These are phyloP conservation scores for Aphaenogaster ashmeadi DNA, from an alignment of 1,140 invertebrate species.

Conservation along the genomic window DNA sequence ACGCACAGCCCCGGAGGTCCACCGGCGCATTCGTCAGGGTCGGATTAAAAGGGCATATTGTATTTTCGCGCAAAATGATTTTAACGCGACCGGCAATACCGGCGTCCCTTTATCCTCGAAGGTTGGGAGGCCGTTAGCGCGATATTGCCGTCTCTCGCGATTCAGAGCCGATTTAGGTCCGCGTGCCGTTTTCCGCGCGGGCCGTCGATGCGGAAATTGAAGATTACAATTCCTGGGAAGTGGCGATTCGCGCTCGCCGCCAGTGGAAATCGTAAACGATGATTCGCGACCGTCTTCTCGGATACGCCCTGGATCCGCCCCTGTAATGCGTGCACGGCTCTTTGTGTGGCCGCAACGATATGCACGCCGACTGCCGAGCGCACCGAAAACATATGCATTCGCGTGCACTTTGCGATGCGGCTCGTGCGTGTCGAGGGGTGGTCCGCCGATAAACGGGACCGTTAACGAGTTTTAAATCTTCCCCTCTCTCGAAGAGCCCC, in stretches of 20 bases:
- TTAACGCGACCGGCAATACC: background rate
- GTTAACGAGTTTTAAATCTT: constrained; percentile 70
- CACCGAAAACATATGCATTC: constrained; percentile 63
- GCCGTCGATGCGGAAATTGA: constrained; percentile 29
- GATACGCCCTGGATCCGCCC: constrained; percentile 20
- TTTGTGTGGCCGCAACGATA: constrained; percentile 66
- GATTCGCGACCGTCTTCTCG: background rate
- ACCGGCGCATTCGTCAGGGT: constrained; percentile 47
- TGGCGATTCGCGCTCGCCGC: background rate
- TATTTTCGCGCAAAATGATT: constrained; percentile 39
- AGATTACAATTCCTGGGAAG: constrained; percentile 16
- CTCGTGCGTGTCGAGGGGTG: constrained; percentile 43
- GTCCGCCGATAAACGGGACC: constrained; percentile 68
- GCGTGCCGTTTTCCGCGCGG: background rate
- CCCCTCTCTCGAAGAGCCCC: background rate
- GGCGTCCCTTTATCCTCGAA: background rate
- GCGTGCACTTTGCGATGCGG: constrained; percentile 61
- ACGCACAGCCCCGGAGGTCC: constrained; percentile 68
- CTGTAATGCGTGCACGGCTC: constrained; percentile 53
- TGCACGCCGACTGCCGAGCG: constrained; percentile 34
- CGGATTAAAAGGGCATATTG: constrained; percentile 47
- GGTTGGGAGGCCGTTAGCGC: background rate
- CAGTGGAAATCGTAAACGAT: constrained; percentile 32
- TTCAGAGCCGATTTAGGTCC: background rate
- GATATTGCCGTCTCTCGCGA: background rate